Conservation (phyloP, 2,113 vertebrate species). For the Scomber colias region DNA sequence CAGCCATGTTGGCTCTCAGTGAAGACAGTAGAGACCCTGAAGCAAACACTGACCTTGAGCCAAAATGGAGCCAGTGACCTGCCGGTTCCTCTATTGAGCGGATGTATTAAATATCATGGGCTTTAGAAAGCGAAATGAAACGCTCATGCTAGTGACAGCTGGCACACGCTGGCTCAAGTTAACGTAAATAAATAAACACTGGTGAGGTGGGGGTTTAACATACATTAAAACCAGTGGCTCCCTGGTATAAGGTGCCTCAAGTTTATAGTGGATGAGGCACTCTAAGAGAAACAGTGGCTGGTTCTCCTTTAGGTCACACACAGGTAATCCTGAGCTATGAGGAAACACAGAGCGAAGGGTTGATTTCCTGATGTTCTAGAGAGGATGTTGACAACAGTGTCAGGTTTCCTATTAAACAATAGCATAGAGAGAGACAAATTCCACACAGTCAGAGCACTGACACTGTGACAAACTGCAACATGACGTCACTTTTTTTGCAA, state of each 20-base stretch:
- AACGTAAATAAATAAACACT: constrained; percentile 83
- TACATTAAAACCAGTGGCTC: constrained; percentile 47
- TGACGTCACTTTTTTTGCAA: background rate
- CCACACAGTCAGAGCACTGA: constrained; percentile 24
- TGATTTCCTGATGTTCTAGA: constrained; percentile 62
- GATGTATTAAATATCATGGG: constrained; percentile 86
- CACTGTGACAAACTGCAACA: constrained; percentile 20
- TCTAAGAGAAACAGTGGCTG: background rate
- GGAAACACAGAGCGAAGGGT: constrained; percentile 55
- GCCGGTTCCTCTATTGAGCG: constrained; percentile 43
- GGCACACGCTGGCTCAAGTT: constrained; percentile 73
- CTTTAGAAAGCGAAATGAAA: constrained; percentile 82
- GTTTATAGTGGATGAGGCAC: background rate
- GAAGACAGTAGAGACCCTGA: background rate
- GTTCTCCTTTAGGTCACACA: constrained; percentile 11
- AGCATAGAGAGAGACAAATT: constrained; percentile 27
- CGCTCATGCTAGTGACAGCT: constrained; percentile 74
- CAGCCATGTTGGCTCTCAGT: constrained; percentile 69
- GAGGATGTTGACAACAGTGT: constrained; percentile 70
- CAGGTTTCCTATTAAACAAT: constrained; percentile 73
- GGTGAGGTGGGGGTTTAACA: constrained; percentile 40
- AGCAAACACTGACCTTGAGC: constrained; percentile 40
- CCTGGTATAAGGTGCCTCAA: background rate
- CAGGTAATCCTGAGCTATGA: constrained; percentile 45
- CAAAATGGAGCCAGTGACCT: constrained; percentile 72